Conservation (phyloP, 2,113 vertebrate genomes). For the Brevimyrus niger region DNA sequence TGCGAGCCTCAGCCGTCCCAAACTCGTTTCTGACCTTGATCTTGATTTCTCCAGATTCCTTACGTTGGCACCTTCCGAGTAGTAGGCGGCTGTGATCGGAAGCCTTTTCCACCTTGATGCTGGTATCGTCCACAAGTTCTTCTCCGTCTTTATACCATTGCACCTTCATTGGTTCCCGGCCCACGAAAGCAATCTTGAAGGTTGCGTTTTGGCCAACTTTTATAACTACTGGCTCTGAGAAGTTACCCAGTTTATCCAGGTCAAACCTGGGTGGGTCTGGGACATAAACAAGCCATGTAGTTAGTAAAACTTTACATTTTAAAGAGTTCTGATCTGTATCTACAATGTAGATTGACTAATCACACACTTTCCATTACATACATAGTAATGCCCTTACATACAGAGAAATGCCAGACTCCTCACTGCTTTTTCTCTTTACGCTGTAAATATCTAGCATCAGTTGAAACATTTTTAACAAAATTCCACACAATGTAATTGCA, state of each 20-base stretch:
- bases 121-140: slow-evolving; percentile 52
- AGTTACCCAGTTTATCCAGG: slow-evolving; percentile 55
- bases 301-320: neutral
- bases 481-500: neutral
- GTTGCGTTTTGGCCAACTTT: slow-evolving; percentile 63
- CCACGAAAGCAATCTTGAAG: slow-evolving; percentile 67
- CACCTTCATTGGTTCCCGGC: slow-evolving; percentile 66
- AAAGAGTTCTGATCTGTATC: neutral
- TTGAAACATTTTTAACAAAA: neutral
- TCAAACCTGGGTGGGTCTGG: slow-evolving; percentile 73
- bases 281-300: neutral
- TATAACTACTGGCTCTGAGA: slow-evolving; percentile 61
- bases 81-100: slow-evolving; percentile 56
- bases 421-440: neutral
- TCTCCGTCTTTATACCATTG: slow-evolving; percentile 70
- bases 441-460: neutral
- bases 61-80: slow-evolving; percentile 62
- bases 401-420: neutral
- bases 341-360: neutral
- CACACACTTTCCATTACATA: neutral
- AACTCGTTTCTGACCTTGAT: slow-evolving; percentile 73
- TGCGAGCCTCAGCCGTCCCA: slow-evolving; percentile 58
- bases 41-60: slow-evolving; percentile 70
- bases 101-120: slow-evolving; percentile 59
- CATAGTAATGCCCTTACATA: neutral